Base-by-base conservation (phyloP, 2,888 invertebrate species). In the Plagiodera versicolora region DNA sequence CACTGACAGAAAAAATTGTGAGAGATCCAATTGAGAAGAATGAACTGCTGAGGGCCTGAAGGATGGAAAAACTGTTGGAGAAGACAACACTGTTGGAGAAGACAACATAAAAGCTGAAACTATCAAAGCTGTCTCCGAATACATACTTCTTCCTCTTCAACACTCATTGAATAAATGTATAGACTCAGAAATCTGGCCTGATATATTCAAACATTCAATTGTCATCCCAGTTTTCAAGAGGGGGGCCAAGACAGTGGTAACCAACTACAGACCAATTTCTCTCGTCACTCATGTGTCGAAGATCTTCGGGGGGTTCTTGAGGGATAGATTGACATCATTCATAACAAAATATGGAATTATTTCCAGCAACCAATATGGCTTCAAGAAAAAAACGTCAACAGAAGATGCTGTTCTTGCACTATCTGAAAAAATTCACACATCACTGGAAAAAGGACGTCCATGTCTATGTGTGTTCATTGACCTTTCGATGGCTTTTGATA, bases 221-320 rank as follows among this genome's bases (percentile, higher is more conserved):
- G 49, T 49, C 49, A 50, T 50, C 16, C 32, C 50, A 28, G 16
- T 56, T 19, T 45, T 50, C 35, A 56, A 60, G 47, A 56, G 35
- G 10, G 56, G 52, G 3, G 35, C 46, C 14, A 56, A 19, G 5
- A 28, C 44, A 18, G 30, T 48, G 19, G 32, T 60, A 14, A 20
- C 45, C 16, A 56, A 60, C 24, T 56, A 55, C 44, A 35, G 60
- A 45, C 56, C 60, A 14, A 60, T 60, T 24, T 60, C 51, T n/a
- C 30, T 59, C 39, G 30, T 59, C 3, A 39, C 47, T 17, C 30
- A 48, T 54, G 1, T 59, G 14, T 51, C 55, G 32, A 60, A 56
- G 51, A 57, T 56, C 11, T 53, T 53, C 28, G 57, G 53, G 28
- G 53, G 51, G 24, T 32, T 61, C 9, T 19, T 61, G 14, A 56